Percentiles rank a stretch among this genome's conserved stretches.
These are phyloP conservation scores for Mya arenaria DNA, from an alignment of 1,140 invertebrate genomes.

Conservation along the genomic window DNA sequence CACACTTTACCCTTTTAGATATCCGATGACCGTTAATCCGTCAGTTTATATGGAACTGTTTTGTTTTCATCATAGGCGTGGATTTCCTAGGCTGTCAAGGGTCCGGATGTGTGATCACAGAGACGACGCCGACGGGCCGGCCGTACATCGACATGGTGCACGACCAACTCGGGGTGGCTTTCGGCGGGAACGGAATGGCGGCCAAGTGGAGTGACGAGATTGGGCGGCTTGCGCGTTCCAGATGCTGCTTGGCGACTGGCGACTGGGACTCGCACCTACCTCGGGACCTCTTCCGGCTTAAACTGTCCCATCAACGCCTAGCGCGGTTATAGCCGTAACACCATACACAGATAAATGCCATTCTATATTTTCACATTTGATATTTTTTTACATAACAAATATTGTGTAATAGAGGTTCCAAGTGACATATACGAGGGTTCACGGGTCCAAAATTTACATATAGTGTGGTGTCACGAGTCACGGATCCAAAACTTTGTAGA, in stretches of 20 bases:
- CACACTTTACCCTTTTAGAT: neutral
- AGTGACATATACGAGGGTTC: too few species aligned
- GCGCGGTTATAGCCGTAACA: too few species aligned
- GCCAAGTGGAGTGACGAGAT: conserved; percentile 59
- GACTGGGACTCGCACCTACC: conserved; percentile 20
- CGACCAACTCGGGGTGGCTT: conserved; percentile 41
- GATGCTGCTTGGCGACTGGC: conserved; percentile 19
- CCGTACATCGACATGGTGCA: conserved; percentile 61
- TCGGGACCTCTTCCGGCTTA: neutral
- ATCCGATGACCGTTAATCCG: neutral
- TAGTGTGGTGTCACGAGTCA: too few species aligned
- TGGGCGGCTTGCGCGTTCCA: conserved; percentile 42
- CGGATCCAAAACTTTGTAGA: too few species aligned
- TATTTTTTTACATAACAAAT: too few species aligned
- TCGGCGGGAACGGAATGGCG: conserved; percentile 53
- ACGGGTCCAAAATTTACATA: too few species aligned
- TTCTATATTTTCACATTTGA: too few species aligned
- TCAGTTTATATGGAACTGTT: too few species aligned
- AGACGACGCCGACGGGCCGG: conserved; percentile 32
- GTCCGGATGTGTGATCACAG: conserved; percentile 48
- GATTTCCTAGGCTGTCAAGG: neutral
- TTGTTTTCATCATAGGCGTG: too few species aligned
- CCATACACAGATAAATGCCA: too few species aligned
- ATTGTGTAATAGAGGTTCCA: too few species aligned
- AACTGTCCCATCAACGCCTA: too few species aligned